Conservation (phyloP, 35 echinoderm and acorn worm genomes). For the Ptychodera flava region DNA sequence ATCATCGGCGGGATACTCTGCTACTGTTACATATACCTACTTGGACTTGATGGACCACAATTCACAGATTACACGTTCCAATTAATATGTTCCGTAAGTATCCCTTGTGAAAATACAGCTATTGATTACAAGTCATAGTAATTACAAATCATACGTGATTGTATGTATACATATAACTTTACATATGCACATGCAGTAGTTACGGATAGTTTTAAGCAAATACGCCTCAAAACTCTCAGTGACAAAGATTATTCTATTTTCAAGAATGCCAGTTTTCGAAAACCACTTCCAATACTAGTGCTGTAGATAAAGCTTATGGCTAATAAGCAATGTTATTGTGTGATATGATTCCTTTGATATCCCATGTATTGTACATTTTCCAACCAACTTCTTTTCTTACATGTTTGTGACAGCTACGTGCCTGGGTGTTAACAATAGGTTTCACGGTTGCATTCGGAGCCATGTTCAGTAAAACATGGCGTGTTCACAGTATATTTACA, state of each 20-base stretch:
- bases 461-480: constrained; percentile 56
- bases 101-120: too few species aligned
- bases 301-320: too few species aligned
- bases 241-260: too few species aligned
- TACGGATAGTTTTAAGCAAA: too few species aligned
- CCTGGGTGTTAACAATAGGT: constrained; percentile 21
- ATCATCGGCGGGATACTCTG: constrained; percentile 47
- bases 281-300: too few species aligned
- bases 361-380: not conserved
- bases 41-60: constrained; percentile 25
- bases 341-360: not conserved
- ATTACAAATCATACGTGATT: too few species aligned
- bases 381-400: not conserved
- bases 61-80: constrained; percentile 17
- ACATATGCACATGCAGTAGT: too few species aligned
- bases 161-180: too few species aligned
- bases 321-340: too few species aligned
- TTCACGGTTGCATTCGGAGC: constrained; percentile 48
- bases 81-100: constrained; percentile 51
- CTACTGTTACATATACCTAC: constrained; percentile 35
- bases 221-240: too few species aligned
- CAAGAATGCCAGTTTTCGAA: too few species aligned
- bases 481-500: constrained; percentile 58
- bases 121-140: too few species aligned
- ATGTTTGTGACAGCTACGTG: constrained; percentile 8